Conservation (phyloP, 2,888 invertebrate species). For the Pachymerium ferrugineum region DNA sequence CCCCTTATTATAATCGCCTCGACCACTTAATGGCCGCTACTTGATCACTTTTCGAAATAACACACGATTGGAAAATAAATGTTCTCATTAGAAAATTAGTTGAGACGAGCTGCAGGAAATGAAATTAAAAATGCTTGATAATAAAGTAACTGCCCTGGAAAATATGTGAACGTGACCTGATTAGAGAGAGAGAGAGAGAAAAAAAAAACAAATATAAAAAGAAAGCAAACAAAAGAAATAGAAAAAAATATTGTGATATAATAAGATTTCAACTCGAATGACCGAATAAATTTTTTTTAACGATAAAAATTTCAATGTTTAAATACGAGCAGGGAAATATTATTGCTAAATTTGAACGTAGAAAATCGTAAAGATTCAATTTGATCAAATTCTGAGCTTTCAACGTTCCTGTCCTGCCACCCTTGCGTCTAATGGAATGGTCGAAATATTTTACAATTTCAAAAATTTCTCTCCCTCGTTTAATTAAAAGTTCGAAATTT, state of each 20-base stretch:
- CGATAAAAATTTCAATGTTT: neutral
- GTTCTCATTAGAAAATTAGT: conserved; percentile 27
- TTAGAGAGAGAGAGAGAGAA: neutral
- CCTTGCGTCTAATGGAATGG: neutral
- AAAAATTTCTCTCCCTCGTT: neutral
- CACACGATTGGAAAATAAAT: conserved; percentile 24
- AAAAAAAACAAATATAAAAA: conserved; percentile 9
- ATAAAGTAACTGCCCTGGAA: conserved; percentile 27
- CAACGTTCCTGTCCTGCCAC: neutral
- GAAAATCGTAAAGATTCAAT: conserved; percentile 18
- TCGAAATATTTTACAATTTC: conserved; percentile 21
- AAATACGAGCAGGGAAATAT: neutral
- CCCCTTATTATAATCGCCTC: conserved; percentile 11
- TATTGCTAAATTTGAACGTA: conserved; percentile 23
- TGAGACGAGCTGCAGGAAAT: conserved; percentile 19
- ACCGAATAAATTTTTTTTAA: neutral
- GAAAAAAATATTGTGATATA: conserved; percentile 29
- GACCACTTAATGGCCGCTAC: conserved; percentile 27
- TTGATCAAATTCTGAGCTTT: conserved; percentile 11
- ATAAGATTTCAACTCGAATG: neutral
- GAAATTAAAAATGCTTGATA: conserved; percentile 27
- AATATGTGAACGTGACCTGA: conserved; percentile 27
- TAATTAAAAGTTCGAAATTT: neutral
- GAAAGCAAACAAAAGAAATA: neutral
- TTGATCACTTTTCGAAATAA: conserved; percentile 27